phyloP scores from a whole-genome alignment of 2,797 vertebrate species.

The Oreochromis mossambicus region DNA sequence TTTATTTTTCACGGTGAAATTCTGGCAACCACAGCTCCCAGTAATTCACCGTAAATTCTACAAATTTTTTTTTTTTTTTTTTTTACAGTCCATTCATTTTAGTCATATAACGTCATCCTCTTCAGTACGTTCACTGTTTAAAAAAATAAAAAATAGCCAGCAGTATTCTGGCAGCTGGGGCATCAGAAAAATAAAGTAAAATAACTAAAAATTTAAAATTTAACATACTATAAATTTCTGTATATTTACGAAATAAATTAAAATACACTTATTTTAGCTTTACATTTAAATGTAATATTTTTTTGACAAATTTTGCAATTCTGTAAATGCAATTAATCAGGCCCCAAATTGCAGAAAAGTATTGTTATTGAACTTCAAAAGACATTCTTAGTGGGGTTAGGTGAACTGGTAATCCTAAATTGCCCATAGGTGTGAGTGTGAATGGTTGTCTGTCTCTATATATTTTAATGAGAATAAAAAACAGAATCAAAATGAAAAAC shows the following conservation, averaged over 20 bases:
- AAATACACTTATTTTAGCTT: not conserved
- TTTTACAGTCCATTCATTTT: not conserved
- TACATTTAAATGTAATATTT: not conserved
- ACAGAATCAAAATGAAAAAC: not conserved
- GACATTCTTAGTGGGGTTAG: not conserved
- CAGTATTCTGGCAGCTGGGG: not conserved
- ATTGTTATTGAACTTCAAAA: not conserved
- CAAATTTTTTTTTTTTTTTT: too few species aligned
- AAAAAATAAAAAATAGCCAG: accelerated
- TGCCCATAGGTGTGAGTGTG: not conserved
- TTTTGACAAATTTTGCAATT: not conserved
- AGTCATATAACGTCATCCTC: not conserved
- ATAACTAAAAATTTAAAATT: not conserved
- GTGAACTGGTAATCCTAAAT: not conserved
- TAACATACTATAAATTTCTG: not conserved
- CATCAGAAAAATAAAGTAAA: not conserved
- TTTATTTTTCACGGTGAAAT: too few species aligned
- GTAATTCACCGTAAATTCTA: too few species aligned
- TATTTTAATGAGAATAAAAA: not conserved
- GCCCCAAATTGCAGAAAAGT: not conserved
- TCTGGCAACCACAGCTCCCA: too few species aligned
- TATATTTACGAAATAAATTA: not conserved
- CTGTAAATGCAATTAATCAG: not conserved
- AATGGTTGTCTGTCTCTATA: not conserved
- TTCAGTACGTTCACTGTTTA: not conserved